Conservation (phyloP, 2,888 invertebrate species). For the Halictus quadricinctus region DNA sequence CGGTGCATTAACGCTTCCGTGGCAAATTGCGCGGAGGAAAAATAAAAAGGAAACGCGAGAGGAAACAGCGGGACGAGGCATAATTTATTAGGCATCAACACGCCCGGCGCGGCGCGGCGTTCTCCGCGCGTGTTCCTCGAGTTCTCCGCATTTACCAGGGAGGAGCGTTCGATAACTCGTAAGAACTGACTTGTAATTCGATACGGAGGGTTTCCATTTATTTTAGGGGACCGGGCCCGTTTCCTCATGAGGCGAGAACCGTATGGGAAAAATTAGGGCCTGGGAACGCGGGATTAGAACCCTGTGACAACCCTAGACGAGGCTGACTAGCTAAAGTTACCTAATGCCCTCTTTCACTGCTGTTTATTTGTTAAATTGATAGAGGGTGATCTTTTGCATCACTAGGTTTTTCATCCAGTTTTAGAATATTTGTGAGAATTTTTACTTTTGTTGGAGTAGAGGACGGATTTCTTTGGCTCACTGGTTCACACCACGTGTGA, state of each 20-base stretch:
- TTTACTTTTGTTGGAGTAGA: neutral
- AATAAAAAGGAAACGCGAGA: constrained; percentile 4
- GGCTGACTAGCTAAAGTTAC: neutral
- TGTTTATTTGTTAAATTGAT: neutral
- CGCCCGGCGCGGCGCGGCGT: neutral
- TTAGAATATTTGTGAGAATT: neutral
- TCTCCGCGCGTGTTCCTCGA: neutral
- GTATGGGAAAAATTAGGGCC: neutral
- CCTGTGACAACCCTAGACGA: neutral
- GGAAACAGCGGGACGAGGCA: constrained; percentile 17
- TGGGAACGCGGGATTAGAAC: neutral
- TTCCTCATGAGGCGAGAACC: neutral
- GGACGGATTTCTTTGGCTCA: neutral
- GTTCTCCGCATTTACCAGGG: neutral
- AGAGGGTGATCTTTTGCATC: too few relatives aligned
- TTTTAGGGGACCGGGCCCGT: neutral
- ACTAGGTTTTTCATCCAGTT: neutral
- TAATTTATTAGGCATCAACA: constrained; percentile 48
- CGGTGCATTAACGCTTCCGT: constrained; percentile 59
- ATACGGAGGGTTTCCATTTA: neutral
- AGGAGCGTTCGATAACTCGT: neutral
- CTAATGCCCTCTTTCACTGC: too few relatives aligned
- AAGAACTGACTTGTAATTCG: constrained; percentile 15
- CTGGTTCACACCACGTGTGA: neutral
- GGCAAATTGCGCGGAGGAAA: constrained; percentile 49